Percentiles rank a stretch among this genome's conserved stretches.
These are phyloP conservation scores for Pygocentrus nattereri DNA, from an alignment of 2,797 vertebrate species.

Conservation along the genomic window DNA sequence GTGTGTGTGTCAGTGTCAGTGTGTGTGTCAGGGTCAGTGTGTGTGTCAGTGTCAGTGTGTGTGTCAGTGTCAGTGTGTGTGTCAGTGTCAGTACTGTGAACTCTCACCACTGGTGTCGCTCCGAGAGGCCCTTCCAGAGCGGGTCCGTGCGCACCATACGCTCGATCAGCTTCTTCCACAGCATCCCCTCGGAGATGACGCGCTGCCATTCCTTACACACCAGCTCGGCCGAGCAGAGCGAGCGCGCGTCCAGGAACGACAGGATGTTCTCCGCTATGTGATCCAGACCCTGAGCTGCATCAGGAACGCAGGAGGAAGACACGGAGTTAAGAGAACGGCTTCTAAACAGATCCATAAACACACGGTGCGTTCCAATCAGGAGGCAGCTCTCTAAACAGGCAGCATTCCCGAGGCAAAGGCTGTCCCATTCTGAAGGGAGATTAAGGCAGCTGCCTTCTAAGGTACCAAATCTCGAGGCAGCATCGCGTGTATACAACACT, in stretches of 20 bases:
- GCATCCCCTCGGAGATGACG: slow-evolving; percentile 98
- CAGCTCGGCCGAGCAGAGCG: slow-evolving; percentile 95
- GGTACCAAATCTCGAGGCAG: too few relatives aligned
- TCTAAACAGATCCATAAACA: background rate
- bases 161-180: slow-evolving; percentile 98
- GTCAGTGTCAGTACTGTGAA: background rate
- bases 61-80: too few relatives aligned
- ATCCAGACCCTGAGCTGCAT: slow-evolving; percentile 97
- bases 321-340: background rate
- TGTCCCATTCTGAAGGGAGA: too few relatives aligned
- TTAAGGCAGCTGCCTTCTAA: too few relatives aligned
- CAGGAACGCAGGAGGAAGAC: slow-evolving; percentile 28
- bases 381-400: too few relatives aligned
- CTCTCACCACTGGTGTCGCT: slow-evolving; percentile 87
- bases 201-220: slow-evolving; percentile 99
- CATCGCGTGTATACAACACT: too few relatives aligned
- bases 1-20: too few relatives aligned
- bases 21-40: too few relatives aligned
- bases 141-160: slow-evolving; percentile 98
- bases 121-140: slow-evolving; percentile 97
- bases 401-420: too few relatives aligned
- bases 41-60: too few relatives aligned
- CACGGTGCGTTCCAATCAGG: too few relatives aligned
- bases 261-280: slow-evolving; percentile 99
- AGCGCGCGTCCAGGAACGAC: slow-evolving; percentile 96